Base-by-base conservation (phyloP, 2,797 vertebrate species). In the Pipistrellus nathusii region DNA sequence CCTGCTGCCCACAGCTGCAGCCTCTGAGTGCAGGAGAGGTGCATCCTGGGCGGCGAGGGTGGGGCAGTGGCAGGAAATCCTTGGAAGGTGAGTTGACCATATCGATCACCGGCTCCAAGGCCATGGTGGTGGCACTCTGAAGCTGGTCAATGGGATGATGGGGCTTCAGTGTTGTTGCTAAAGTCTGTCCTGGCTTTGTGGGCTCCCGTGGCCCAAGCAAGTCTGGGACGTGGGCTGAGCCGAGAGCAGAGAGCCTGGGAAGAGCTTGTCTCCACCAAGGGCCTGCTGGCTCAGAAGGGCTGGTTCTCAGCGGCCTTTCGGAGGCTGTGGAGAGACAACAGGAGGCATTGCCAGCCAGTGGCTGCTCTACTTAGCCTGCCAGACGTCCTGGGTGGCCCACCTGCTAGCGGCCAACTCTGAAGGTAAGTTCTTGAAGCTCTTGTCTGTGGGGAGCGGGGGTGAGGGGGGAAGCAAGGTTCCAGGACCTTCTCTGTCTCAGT, bases 211-310 rank as follows among this genome's bases (percentile, higher is more conserved):
- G 78, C 38, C 44, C 68, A 25, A 53, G 53, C 38, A 35, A 71
- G 15, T 14, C 41, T 11, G 21, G 55, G 51, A 15, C 1, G 1
- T n/a, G 25, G 38, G 3, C 57, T 71, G 69, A 44, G 44, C 27
- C 8, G 8, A 11, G 82, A 20, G 27, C 55, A 0, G 0, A 27
- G 53, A 30, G 30, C n/a, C 2, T 0, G 25, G 20, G 14, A 35
- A 55, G 76, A 41, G 4, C 9, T 8, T 14, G 30, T 38, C 13
- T 81, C 41, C 8, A 11, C 21, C 3, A 17, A 53, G 25, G 7
- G 25, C 44, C 51, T 32, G 9, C 80, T 38, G 57, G 25, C 48
- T 59, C 57, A 48, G 44, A 35, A 69, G 30, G 64, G 9, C 75
- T 51, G 32, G 18, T 71, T 21, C 59, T 20, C 17, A 78, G 55